These are phyloP conservation scores for Acanthopagrus latus DNA, from an alignment of 2,797 vertebrate genomes.

Conservation along the genomic window DNA sequence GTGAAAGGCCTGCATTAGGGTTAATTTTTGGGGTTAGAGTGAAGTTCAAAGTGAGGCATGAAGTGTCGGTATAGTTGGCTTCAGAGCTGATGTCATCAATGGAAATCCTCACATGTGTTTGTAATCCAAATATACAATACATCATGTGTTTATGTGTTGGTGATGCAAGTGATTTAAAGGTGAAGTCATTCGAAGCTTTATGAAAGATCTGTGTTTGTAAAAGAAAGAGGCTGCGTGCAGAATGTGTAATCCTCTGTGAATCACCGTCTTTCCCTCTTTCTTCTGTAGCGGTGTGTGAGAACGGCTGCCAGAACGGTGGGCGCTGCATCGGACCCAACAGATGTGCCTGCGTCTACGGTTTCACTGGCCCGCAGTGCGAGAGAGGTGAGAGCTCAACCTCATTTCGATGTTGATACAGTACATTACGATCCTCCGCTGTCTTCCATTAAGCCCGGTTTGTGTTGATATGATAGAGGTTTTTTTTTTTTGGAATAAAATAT, in stretches of 20 bases:
- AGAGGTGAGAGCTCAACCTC: slow-evolving; percentile 88
- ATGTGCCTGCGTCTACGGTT: slow-evolving; percentile 97
- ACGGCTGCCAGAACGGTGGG: slow-evolving; percentile 96
- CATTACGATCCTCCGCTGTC: slow-evolving; percentile 1
- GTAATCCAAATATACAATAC: slow-evolving; percentile 18
- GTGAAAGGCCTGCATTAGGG: neutral
- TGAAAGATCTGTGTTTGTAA: slow-evolving; percentile 23
- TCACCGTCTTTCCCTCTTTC: slow-evolving; percentile 14
- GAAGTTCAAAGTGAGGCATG: neutral
- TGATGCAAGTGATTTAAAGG: slow-evolving; percentile 15
- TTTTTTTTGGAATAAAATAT: neutral
- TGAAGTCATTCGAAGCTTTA: slow-evolving; percentile 33
- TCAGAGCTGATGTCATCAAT: slow-evolving; percentile 11
- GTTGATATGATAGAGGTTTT: neutral
- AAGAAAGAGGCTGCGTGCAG: neutral
- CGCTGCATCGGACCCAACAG: slow-evolving; percentile 98
- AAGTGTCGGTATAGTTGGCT: neutral
- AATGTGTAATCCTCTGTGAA: slow-evolving; percentile 21
- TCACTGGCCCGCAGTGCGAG: slow-evolving; percentile 98
- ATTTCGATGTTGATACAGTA: neutral
- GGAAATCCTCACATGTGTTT: slow-evolving; percentile 28
- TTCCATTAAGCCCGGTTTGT: neutral
- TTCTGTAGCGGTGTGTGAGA: slow-evolving; percentile 95
- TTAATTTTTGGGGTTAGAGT: neutral
- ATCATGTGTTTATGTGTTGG: slow-evolving; percentile 24